phyloP scores from a whole-genome alignment of 1,140 invertebrate genomes.

The Laodelphax striatellus region DNA sequence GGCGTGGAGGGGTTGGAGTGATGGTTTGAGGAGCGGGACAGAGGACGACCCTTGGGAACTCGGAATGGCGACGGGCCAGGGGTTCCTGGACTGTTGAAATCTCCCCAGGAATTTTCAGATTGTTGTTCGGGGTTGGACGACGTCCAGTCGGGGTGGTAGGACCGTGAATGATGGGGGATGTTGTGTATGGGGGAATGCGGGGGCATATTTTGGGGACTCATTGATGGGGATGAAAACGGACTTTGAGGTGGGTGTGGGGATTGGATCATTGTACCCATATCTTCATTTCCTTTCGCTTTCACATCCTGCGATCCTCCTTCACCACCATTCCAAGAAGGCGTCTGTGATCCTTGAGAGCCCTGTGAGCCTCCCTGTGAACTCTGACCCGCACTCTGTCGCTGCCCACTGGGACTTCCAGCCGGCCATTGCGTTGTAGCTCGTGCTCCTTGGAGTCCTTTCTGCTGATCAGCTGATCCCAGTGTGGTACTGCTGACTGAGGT shows the following conservation, averaged over 20 bases:
- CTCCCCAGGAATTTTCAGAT: not conserved
- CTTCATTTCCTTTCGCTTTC: too few species aligned
- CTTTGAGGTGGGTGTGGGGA: conserved; percentile 9
- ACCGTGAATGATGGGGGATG: not conserved
- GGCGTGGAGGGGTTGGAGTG: conserved; percentile 14
- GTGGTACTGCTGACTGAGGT: not conserved
- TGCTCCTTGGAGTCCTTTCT: too few species aligned
- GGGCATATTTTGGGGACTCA: not conserved
- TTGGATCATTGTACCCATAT: not conserved
- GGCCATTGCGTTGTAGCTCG: too few species aligned
- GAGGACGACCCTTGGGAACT: conserved; percentile 50
- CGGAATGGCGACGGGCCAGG: conserved; percentile 32
- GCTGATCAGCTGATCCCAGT: not conserved
- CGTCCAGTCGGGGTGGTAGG: not conserved
- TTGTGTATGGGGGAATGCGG: not conserved
- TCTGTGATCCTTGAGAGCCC: too few species aligned
- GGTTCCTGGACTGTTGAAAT: conserved; percentile 5
- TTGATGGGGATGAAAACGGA: not conserved
- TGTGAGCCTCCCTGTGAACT: too few species aligned
- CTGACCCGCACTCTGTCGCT: too few species aligned
- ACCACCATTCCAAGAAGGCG: too few species aligned
- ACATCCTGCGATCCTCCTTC: too few species aligned
- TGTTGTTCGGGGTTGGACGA: not conserved
- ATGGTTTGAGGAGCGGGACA: conserved; percentile 37
- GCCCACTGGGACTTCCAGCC: too few species aligned